Conservation (phyloP, 2,113 vertebrate genomes). For the Daphoenositta chrysoptera region DNA sequence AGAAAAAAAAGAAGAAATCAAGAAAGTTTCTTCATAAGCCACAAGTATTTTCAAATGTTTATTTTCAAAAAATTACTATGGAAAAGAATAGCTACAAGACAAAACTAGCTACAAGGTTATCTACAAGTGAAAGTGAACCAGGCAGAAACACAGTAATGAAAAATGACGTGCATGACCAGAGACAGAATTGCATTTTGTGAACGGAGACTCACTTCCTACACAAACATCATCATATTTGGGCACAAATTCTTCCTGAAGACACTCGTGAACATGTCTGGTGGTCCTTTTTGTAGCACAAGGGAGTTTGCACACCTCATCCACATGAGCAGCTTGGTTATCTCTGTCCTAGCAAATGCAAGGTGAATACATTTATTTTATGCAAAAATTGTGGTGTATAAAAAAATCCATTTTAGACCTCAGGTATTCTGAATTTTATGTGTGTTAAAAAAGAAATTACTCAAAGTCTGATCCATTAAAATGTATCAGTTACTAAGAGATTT, state of each 20-base stretch:
- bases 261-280: neutral
- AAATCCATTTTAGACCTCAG: neutral
- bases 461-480: neutral
- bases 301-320: neutral
- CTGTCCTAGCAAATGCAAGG: neutral
- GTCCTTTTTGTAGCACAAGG: neutral
- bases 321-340: neutral
- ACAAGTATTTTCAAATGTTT: neutral
- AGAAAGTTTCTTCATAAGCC: neutral
- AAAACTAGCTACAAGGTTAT: neutral
- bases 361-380: neutral
- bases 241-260: neutral
- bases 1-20: neutral
- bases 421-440: neutral
- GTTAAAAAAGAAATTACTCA: neutral
- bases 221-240: neutral
- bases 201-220: neutral
- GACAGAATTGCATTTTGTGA: neutral
- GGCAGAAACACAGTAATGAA: neutral
- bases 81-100: neutral
- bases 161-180: neutral
- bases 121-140: neutral
- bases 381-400: neutral
- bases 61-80: neutral
- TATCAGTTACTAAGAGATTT: neutral